Conservation (phyloP, 2,113 vertebrate species). For the Sinocyclocheilus anshuiensis region DNA sequence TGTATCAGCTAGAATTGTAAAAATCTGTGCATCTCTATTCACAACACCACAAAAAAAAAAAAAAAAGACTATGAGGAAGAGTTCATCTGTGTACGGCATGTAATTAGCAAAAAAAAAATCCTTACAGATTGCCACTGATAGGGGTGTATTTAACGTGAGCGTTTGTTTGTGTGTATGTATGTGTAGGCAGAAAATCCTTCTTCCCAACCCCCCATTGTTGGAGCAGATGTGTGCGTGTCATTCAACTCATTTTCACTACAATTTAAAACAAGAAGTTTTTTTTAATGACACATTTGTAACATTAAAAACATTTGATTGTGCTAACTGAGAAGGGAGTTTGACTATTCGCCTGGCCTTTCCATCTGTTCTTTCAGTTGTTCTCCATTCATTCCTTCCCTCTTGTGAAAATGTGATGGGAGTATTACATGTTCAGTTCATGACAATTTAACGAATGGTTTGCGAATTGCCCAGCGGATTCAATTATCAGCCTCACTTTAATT, state of each 20-base stretch:
- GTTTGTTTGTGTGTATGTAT: not conserved
- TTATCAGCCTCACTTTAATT: conserved; percentile 39
- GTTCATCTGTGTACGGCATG: not conserved
- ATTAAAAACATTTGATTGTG: not conserved
- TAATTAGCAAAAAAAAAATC: not conserved
- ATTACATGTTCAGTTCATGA: conserved; percentile 38
- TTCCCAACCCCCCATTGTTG: not conserved
- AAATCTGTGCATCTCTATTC: not conserved
- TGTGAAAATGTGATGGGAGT: conserved; percentile 13
- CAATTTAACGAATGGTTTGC: conserved; percentile 42
- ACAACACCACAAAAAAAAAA: not conserved
- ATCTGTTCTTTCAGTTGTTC: not conserved
- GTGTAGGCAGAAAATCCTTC: not conserved
- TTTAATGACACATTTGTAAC: not conserved
- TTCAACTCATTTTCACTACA: not conserved
- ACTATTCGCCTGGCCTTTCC: not conserved
- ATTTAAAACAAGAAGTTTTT: not conserved
- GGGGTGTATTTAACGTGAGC: not conserved
- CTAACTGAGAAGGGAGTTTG: not conserved
- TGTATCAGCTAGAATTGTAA: not conserved
- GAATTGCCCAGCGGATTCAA: conserved; percentile 36
- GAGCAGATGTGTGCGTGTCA: conserved; percentile 9
- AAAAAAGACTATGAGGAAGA: not conserved
- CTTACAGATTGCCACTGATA: not conserved
- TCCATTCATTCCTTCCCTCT: not conserved